phyloP scores from a whole-genome alignment of 2,113 vertebrate genomes.

The Glaucidium brasilianum region DNA sequence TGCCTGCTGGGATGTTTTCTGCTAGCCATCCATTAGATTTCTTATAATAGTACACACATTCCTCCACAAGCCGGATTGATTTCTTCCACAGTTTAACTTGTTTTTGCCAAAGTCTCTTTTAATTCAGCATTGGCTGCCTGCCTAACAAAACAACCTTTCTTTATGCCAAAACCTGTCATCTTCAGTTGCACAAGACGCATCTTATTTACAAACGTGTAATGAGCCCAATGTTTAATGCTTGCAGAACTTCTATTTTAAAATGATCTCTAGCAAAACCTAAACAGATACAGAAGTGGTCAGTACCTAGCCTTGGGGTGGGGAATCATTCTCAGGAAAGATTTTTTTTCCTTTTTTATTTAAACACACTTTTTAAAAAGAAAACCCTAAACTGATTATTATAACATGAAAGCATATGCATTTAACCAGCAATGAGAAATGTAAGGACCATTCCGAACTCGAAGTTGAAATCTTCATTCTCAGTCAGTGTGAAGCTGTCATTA shows the following conservation, averaged over 20 bases:
- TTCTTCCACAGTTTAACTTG: constrained; percentile 44
- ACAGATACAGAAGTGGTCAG: not conserved
- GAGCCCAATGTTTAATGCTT: not conserved
- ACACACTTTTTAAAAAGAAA: not conserved
- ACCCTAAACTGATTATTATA: not conserved
- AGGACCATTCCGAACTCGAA: not conserved
- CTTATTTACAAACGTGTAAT: not conserved
- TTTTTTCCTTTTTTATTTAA: not conserved
- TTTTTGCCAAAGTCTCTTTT: constrained; percentile 62
- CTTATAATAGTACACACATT: not conserved
- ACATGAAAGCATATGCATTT: not conserved
- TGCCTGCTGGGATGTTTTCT: constrained; percentile 14
- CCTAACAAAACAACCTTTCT: constrained; percentile 45
- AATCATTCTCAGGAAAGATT: not conserved
- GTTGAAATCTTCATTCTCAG: not conserved
- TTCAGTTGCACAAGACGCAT: constrained; percentile 19
- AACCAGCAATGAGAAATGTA: not conserved
- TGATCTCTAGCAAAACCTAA: not conserved
- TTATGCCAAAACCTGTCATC: constrained; percentile 38
- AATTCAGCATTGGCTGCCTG: constrained; percentile 36
- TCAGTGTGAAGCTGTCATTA: not conserved
- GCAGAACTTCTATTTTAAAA: not conserved
- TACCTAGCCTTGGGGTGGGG: not conserved
- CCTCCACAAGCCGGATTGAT: not conserved
- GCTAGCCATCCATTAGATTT: constrained; percentile 11